Conservation (phyloP, 1,140 invertebrate species). For the Drosophila paulistorum region DNA sequence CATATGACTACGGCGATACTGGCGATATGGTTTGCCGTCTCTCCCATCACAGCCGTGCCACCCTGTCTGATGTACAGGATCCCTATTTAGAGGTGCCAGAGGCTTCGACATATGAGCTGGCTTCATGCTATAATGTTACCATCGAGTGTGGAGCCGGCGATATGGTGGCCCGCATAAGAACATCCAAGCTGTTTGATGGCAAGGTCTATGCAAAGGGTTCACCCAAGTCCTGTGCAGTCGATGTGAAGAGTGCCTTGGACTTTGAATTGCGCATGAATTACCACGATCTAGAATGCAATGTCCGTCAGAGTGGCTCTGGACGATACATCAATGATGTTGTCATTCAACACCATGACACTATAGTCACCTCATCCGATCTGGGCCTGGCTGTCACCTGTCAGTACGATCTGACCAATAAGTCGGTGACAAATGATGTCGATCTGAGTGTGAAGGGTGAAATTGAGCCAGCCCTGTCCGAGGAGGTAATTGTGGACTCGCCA, state of each 20-base stretch:
- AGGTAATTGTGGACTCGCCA: conserved; percentile 95
- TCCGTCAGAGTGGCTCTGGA: conserved; percentile 92
- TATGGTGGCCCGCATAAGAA: conserved; percentile 96
- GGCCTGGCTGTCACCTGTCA: conserved; percentile 96
- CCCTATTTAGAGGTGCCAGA: conserved; percentile 95
- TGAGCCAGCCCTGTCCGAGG: conserved; percentile 90
- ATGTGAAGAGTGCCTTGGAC: conserved; percentile 92
- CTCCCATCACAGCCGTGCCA: conserved; percentile 94
- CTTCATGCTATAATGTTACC: conserved; percentile 97
- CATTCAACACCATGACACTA: conserved; percentile 97
- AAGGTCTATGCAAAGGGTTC: conserved; percentile 97
- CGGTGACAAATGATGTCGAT: conserved; percentile 95
- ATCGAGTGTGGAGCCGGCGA: conserved; percentile 95
- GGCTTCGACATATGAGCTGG: conserved; percentile 95
- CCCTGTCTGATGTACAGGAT: conserved; percentile 94
- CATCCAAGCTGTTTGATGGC: conserved; percentile 95
- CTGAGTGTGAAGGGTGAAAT: conserved; percentile 93
- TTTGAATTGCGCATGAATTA: conserved; percentile 95
- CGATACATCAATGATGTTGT: conserved; percentile 94
- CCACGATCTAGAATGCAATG: conserved; percentile 96
- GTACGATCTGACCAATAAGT: conserved; percentile 96
- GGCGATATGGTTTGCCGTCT: conserved; percentile 96
- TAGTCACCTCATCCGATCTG: conserved; percentile 96
- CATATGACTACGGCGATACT: conserved; percentile 96
- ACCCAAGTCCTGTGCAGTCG: conserved; percentile 94